Percentiles rank a stretch among this genome's conserved stretches.
Evolutionary conservation across 1,140 invertebrate genomes (phyloP).

Genomic region (Drosophila varians): DNA sequence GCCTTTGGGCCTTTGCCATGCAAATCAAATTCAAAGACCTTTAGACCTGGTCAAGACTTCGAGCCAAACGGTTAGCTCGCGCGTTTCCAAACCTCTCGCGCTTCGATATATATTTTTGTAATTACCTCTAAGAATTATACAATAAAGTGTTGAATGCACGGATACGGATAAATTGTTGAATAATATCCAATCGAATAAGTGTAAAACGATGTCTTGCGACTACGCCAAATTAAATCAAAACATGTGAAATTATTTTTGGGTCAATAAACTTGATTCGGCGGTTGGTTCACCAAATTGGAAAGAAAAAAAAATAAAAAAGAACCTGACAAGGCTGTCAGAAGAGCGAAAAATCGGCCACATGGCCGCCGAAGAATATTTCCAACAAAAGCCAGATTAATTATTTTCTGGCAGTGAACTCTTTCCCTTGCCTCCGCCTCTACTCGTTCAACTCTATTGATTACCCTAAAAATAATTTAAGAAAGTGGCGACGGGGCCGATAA

Average conservation of each 20-base stretch:
- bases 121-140: neutral
- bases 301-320: slow-evolving; percentile 16
- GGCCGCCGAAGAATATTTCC: slow-evolving; percentile 20
- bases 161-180: neutral
- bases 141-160: slow-evolving; percentile 1
- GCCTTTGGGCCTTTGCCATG: slow-evolving; percentile 44
- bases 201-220: neutral
- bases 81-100: slow-evolving; percentile 11
- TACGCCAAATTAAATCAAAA: slow-evolving; percentile 9
- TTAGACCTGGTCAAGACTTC: slow-evolving; percentile 77
- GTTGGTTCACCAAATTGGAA: neutral
- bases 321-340: slow-evolving; percentile 35
- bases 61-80: slow-evolving; percentile 55
- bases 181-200: neutral
- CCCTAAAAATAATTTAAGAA: slow-evolving; percentile 46
- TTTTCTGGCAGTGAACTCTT: slow-evolving; percentile 41
- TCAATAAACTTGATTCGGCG: slow-evolving; percentile 28
- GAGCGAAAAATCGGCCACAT: slow-evolving; percentile 44
- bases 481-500: slow-evolving; percentile 29
- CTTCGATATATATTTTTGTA: neutral
- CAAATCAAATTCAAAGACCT: slow-evolving; percentile 72
- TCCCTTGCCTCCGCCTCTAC: slow-evolving; percentile 10
- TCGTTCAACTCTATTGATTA: slow-evolving; percentile 45
- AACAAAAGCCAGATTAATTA: slow-evolving; percentile 48
- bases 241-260: slow-evolving; percentile 28